Conservation (phyloP, 2,888 invertebrate species). For the Sepiola atlantica region DNA sequence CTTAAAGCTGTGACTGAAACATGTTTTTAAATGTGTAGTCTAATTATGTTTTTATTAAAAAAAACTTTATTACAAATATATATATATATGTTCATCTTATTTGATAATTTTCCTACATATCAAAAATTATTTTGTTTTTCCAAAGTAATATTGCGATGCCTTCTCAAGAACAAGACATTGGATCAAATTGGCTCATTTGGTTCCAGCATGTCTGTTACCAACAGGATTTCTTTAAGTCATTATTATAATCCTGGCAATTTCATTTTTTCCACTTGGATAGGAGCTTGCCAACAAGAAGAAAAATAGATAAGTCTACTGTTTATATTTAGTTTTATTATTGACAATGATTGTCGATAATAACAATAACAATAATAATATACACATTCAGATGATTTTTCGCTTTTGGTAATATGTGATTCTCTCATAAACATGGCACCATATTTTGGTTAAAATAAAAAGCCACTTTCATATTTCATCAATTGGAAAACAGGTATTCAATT, state of each 20-base stretch:
- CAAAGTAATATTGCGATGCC: not conserved
- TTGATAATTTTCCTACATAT: not conserved
- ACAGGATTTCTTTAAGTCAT: not conserved
- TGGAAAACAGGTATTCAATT: not conserved
- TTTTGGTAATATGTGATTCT: not conserved
- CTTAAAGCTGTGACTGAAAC: too few species aligned
- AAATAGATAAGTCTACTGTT: not conserved
- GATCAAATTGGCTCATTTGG: not conserved
- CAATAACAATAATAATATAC: not conserved
- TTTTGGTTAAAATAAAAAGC: not conserved
- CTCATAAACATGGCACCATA: not conserved
- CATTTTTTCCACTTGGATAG: not conserved
- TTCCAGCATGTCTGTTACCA: not conserved
- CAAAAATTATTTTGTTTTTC: not conserved
- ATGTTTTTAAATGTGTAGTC: too few species aligned
- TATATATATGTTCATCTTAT: too few species aligned
- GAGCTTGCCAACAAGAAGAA: not conserved
- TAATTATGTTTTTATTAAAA: too few species aligned
- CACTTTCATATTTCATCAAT: not conserved
- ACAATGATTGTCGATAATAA: not conserved
- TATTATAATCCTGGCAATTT: not conserved
- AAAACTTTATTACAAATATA: too few species aligned
- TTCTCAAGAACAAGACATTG: not conserved
- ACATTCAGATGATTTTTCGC: too few species aligned
- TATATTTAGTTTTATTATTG: too few species aligned